Percentiles rank a stretch among this genome's conserved stretches.
phyloP scores from a whole-genome alignment of 2,888 invertebrate species.

The Epinotia ramella region DNA sequence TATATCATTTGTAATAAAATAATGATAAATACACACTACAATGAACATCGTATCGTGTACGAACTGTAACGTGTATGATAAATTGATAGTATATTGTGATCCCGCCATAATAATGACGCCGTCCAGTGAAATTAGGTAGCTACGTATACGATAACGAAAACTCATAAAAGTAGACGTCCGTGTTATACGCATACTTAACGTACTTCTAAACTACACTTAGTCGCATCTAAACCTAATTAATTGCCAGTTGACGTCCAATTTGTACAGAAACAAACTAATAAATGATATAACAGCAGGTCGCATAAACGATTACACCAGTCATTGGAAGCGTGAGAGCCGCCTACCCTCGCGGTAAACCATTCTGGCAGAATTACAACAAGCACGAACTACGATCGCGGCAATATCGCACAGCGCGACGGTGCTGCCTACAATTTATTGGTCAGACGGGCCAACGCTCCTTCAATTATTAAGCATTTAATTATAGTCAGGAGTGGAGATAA shows the following conservation, averaged over 20 bases:
- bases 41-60: too few species aligned
- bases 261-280: conserved; percentile 55
- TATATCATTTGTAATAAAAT: too few species aligned
- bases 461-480: conserved; percentile 82
- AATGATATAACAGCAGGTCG: conserved; percentile 66
- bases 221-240: conserved; percentile 9
- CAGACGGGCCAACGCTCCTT: conserved; percentile 66
- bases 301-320: conserved; percentile 70
- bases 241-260: conserved; percentile 45
- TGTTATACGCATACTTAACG: background rate
- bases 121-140: too few species aligned
- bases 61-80: too few species aligned
- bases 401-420: conserved; percentile 63
- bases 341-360: conserved; percentile 67
- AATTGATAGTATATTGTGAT: too few species aligned
- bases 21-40: too few species aligned
- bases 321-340: conserved; percentile 79
- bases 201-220: background rate
- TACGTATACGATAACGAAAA: too few species aligned
- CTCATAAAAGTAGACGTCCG: background rate
- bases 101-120: too few species aligned
- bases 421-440: conserved; percentile 70
- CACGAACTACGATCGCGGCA: conserved; percentile 75
- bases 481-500: conserved; percentile 72
- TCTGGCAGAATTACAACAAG: conserved; percentile 75